Evolutionary conservation across 2,797 vertebrate species (phyloP), one percentile per base, ranked within the genome.

Genomic region (Muscicapa striata): DNA sequence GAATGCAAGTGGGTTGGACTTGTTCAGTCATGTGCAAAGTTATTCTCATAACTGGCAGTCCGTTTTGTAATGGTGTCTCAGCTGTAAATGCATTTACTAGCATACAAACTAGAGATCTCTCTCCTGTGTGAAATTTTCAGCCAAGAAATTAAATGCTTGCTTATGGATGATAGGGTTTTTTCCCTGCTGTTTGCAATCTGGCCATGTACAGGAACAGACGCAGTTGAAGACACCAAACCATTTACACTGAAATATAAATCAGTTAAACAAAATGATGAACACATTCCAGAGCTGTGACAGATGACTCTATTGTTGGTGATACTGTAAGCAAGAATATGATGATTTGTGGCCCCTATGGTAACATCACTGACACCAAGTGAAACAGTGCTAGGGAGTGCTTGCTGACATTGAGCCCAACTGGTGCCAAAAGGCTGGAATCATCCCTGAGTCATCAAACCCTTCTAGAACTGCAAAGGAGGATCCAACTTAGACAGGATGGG

Each of bases 241-340:
- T 91, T 79, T 88, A 52, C 7, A 68, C 30, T 96, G 74, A 92
- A 85, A 92, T 89, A 82, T 74, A 89, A 89, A 92, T 87, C 84
- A 89, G 78, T 80, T 95, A 74, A 95, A 90, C 61, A 91, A 91
- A 93, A 80, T 49, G 10, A 76, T 62, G 15, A 91, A 14, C 38
- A 46, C 21, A 43, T 68, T 91, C 61, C 62, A 68, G 66, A 85
- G 24, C 43, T 64, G 22, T 89, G 69, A 91, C 82, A 74, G 68
- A 75, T 94, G 24, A 85, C 32, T 72, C 34, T 64, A 26, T 52
- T 90, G 74, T 61, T 72, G 43, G 66, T 59, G 74, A 70, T 46
- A 49, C 24, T 63, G 46, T 38, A 83, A 89, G 32, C 9, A 49
- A 77, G 1, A 5, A 43, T 64, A 70, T 8, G 29, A 23, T 62